Conservation (phyloP, 2,797 vertebrate genomes). For the Distichodus sexfasciatus region DNA sequence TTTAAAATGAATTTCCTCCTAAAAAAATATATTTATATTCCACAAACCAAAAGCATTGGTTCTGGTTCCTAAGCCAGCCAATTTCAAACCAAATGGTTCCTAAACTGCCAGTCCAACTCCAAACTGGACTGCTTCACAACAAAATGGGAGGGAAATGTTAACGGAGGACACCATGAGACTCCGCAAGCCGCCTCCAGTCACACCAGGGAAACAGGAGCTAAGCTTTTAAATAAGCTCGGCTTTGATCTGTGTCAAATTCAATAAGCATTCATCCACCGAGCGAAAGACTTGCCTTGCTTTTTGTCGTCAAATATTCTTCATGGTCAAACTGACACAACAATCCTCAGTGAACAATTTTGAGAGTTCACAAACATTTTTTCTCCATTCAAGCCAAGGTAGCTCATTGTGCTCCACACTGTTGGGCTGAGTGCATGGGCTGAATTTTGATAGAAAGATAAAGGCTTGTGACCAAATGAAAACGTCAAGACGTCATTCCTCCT, state of each 20-base stretch:
- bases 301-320: not conserved
- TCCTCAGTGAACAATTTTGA: not conserved
- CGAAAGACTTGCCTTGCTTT: not conserved
- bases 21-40: too few species aligned
- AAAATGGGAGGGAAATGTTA: not conserved
- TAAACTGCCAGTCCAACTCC: not conserved
- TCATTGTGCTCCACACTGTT: too few species aligned
- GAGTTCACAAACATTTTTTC: too few species aligned
- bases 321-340: not conserved
- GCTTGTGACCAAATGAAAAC: too few species aligned
- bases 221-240: not conserved
- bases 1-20: too few species aligned
- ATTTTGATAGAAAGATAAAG: too few species aligned
- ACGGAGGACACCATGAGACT: not conserved
- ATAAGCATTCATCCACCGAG: not conserved
- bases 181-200: not conserved
- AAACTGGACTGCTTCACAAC: not conserved
- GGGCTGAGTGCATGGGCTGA: too few species aligned
- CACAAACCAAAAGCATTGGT: too few species aligned
- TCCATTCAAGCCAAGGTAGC: too few species aligned
- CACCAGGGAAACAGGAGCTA: not conserved
- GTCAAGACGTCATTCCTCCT: too few species aligned
- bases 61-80: too few species aligned
- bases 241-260: not conserved
- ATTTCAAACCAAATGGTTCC: too few species aligned